Conservation (phyloP, 2,113 vertebrate genomes). For the Stercorarius parasiticus region DNA sequence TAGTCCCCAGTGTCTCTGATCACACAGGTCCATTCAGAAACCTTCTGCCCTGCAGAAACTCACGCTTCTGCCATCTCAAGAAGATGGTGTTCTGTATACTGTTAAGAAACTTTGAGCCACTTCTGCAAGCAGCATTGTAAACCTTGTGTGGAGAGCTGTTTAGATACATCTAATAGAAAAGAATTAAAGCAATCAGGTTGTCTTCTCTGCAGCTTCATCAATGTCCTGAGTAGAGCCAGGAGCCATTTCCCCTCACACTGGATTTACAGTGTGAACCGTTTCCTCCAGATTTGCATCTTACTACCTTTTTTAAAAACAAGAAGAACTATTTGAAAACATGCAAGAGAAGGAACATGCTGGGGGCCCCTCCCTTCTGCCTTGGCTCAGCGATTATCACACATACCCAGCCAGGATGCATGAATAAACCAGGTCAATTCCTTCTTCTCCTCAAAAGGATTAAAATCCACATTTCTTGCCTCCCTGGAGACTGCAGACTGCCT, state of each 20-base stretch:
- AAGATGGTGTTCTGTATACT: neutral
- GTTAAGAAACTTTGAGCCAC: neutral
- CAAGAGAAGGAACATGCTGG: neutral
- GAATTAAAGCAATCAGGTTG: neutral
- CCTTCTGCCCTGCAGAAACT: neutral
- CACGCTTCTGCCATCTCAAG: neutral
- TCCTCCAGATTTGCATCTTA: neutral
- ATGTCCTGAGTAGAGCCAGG: neutral
- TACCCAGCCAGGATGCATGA: neutral
- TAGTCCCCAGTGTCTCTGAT: neutral
- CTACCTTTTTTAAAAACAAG: neutral
- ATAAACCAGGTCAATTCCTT: slow-evolving; percentile 3
- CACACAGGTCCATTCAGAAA: neutral
- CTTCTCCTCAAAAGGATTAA: slow-evolving; percentile 35
- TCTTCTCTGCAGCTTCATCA: neutral
- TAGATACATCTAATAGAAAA: neutral
- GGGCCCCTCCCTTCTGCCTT: neutral
- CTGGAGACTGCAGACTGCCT: neutral
- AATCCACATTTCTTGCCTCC: neutral
- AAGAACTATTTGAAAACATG: neutral
- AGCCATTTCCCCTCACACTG: neutral
- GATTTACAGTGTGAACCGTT: neutral
- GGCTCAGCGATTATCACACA: neutral
- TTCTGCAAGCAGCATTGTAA: neutral
- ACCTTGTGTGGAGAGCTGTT: neutral